These are phyloP conservation scores for Rhadinocentrus ornatus DNA, from an alignment of 2,797 vertebrate genomes.

Conservation along the genomic window DNA sequence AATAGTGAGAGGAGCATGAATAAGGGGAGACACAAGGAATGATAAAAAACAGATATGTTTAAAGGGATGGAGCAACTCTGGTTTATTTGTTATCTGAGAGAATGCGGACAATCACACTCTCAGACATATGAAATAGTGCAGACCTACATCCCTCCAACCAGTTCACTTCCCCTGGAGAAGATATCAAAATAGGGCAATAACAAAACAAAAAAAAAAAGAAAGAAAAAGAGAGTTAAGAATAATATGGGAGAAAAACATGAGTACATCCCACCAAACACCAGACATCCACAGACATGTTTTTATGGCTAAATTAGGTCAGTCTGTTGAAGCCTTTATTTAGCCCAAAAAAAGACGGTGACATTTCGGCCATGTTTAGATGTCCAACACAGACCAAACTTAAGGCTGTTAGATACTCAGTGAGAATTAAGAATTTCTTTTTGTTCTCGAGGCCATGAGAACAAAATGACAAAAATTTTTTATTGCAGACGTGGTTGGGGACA, in stretches of 20 bases:
- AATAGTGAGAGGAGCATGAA: constrained; percentile 14
- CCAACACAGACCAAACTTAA: no score
- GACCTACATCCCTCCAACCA: constrained; percentile 43
- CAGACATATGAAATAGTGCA: constrained; percentile 66
- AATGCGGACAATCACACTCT: constrained; percentile 53
- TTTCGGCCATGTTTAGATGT: no score
- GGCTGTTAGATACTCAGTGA: no score
- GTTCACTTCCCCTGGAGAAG: constrained; percentile 54
- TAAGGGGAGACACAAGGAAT: constrained; percentile 21
- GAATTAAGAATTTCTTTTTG: no score
- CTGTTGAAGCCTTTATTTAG: no score
- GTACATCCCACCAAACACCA: background rate
- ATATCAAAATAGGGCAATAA: constrained; percentile 41
- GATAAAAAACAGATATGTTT: constrained; percentile 44
- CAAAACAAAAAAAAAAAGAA: constrained; percentile 28
- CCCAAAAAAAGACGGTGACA: no score
- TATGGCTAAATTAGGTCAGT: no score
- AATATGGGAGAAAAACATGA: constrained; percentile 18
- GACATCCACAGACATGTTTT: no score
- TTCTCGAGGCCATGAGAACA: no score
- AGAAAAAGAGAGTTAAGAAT: constrained; percentile 17
- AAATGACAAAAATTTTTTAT: no score
- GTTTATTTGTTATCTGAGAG: constrained; percentile 57
- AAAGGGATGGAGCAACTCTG: constrained; percentile 20
- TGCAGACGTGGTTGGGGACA: no score